Evolutionary conservation across 2,113 vertebrate genomes (phyloP).

Genomic region (Platichthys stellatus): DNA sequence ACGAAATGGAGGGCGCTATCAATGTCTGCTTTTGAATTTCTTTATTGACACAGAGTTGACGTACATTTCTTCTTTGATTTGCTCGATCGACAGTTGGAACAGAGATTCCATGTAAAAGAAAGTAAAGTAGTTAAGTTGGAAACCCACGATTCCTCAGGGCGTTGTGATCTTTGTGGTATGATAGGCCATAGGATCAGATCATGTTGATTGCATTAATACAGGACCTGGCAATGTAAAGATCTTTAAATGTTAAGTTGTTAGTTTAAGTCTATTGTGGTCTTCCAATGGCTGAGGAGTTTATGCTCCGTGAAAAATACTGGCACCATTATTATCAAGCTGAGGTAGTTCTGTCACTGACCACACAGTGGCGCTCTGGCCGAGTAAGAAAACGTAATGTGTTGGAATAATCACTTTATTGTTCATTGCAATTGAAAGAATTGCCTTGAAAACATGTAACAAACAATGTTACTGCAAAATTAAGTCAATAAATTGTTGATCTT

Average conservation of each 20-base stretch:
- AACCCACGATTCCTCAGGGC: background rate
- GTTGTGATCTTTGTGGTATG: background rate
- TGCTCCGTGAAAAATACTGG: background rate
- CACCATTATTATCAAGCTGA: background rate
- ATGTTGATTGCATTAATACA: background rate
- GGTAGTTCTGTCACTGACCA: slow-evolving; percentile 34
- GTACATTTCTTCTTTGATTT: background rate
- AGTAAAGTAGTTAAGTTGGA: background rate
- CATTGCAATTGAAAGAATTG: no score
- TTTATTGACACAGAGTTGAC: slow-evolving; percentile 11
- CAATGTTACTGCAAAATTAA: no score
- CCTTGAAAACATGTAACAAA: no score
- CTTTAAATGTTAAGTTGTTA: no score
- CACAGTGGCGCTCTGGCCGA: slow-evolving; percentile 36
- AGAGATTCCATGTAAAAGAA: background rate
- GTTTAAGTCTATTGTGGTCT: no score
- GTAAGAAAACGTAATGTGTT: background rate
- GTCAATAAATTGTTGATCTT: no score
- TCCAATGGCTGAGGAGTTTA: background rate
- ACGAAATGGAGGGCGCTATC: slow-evolving; percentile 70
- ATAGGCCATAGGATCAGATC: no score
- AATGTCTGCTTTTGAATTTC: slow-evolving; percentile 28
- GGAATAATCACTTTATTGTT: background rate
- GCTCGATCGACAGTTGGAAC: background rate
- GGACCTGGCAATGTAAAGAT: background rate